Percentiles rank a stretch among this genome's conserved stretches.
Evolutionary conservation across 2,113 vertebrate species (phyloP).

Genomic region (Ariopsis seemanni): DNA sequence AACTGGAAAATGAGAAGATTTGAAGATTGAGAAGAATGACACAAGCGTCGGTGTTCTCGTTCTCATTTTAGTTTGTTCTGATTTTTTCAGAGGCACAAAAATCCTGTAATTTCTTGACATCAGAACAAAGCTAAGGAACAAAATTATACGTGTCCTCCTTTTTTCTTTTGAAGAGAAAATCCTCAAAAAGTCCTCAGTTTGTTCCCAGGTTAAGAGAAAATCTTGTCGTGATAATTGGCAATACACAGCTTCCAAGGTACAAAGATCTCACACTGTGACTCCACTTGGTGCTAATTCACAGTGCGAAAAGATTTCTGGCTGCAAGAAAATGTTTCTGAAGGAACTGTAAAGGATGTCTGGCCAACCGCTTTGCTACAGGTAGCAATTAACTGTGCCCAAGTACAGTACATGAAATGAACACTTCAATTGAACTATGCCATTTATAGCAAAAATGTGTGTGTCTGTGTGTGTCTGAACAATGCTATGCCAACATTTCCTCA

Average conservation of each 20-base stretch:
- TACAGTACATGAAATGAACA: slow-evolving; percentile 1
- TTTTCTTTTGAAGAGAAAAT: neutral
- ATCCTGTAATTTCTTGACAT: neutral
- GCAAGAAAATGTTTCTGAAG: slow-evolving; percentile 8
- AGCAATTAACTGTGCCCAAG: neutral
- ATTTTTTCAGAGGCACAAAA: neutral
- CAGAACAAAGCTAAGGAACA: neutral
- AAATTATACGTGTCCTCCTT: neutral
- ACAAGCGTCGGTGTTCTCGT: too few species aligned
- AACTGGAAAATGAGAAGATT: neutral
- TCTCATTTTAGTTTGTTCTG: neutral
- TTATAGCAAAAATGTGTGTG: slow-evolving; percentile 1
- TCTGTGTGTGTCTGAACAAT: neutral
- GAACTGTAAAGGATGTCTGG: neutral
- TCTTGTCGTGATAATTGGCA: slow-evolving; percentile 28
- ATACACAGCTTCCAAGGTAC: neutral
- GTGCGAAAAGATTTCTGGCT: neutral
- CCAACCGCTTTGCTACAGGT: slow-evolving; percentile 23
- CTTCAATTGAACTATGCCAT: neutral
- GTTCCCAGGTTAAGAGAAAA: slow-evolving; percentile 18
- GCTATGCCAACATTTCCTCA: neutral
- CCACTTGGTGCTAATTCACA: slow-evolving; percentile 20
- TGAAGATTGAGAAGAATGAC: neutral
- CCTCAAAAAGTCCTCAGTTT: neutral
- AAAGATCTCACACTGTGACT: slow-evolving; percentile 33